A percentile compares a stretch with the other conserved stretches of the same genome.
These are phyloP conservation scores for Felis chaus DNA, from an alignment of 2,113 vertebrate genomes.

Conservation along the genomic window DNA sequence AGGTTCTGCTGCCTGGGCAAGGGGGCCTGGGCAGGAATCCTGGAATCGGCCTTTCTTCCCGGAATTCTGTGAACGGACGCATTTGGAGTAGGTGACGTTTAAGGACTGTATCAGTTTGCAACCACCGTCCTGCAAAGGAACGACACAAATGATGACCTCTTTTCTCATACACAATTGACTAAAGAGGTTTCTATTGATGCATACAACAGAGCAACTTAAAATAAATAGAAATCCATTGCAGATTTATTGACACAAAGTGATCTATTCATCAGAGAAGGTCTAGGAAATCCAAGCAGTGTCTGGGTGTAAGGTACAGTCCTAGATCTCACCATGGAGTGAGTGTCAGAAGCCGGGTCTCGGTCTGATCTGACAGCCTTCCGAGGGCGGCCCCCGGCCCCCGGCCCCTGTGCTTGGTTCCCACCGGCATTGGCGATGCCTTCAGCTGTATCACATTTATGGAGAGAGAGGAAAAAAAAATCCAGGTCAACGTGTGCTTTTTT, in stretches of 20 bases:
- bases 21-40: neutral
- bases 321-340: fast-evolving
- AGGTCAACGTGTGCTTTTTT: neutral
- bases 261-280: neutral
- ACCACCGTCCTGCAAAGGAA: neutral
- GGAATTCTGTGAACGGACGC: neutral
- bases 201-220: neutral
- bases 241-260: neutral
- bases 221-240: neutral
- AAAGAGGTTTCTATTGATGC: neutral
- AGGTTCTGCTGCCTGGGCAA: neutral
- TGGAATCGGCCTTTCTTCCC: neutral
- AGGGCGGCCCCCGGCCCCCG: neutral
- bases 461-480: neutral
- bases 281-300: neutral
- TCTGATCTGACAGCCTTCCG: neutral
- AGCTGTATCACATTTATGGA: neutral
- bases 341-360: neutral
- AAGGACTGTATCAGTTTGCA: neutral
- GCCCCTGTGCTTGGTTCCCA: neutral
- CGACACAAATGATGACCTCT: neutral
- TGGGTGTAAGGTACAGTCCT: fast-evolving
- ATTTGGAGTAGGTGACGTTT: neutral
- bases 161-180: neutral
- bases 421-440: too few relatives aligned